A percentile compares a stretch with the other conserved stretches of the same genome.
Evolutionary conservation across 2,797 vertebrate genomes (phyloP).

Genomic region (Gymnothorax reevesii): DNA sequence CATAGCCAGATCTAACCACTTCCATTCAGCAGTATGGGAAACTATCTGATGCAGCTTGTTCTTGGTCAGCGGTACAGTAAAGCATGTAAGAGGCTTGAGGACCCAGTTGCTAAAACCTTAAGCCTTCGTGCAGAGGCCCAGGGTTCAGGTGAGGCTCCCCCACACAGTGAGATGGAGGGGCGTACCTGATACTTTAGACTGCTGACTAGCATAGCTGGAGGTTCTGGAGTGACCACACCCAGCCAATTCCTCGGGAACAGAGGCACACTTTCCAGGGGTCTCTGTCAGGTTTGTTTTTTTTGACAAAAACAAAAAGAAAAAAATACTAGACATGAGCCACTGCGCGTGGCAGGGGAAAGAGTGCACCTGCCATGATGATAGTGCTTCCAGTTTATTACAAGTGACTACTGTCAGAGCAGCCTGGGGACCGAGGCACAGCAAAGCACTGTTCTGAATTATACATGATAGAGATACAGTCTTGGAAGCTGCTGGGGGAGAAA

Average conservation of each 20-base stretch:
- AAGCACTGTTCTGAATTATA: constrained; percentile 69
- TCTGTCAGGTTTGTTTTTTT: constrained; percentile 62
- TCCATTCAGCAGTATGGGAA: neutral
- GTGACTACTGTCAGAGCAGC: constrained; percentile 27
- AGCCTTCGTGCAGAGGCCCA: neutral
- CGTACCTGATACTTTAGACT: constrained; percentile 95
- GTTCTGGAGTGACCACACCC: constrained; percentile 92
- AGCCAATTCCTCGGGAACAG: constrained; percentile 85
- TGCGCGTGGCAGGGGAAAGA: neutral
- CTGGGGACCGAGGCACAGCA: constrained; percentile 57
- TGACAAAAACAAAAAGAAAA: neutral
- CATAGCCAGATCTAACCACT: neutral
- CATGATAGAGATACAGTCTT: constrained; percentile 62
- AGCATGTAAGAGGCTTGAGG: neutral
- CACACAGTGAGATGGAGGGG: constrained; percentile 18
- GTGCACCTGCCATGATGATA: neutral
- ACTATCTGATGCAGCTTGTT: neutral
- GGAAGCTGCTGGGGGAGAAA: constrained; percentile 48
- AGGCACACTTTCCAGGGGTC: constrained; percentile 82
- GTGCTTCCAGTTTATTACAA: constrained; percentile 61
- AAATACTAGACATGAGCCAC: constrained; percentile 11
- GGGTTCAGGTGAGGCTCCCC: neutral
- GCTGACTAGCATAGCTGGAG: constrained; percentile 95
- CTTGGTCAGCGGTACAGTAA: neutral
- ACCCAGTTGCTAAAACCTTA: neutral